phyloP scores from a whole-genome alignment of 2,888 invertebrate species.

The Helobdella robusta region DNA sequence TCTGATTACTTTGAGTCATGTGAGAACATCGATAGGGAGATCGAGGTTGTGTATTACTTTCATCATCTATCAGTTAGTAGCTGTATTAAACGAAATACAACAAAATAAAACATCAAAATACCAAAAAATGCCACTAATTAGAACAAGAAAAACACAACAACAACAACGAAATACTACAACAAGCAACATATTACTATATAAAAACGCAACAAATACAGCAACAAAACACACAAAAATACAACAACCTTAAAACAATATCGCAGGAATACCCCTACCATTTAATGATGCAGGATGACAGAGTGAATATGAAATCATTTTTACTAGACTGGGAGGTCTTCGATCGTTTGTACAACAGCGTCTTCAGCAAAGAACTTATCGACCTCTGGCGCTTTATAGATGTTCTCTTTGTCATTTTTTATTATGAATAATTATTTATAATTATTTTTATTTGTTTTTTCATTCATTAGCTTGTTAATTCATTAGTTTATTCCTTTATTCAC shows the following conservation, averaged over 20 bases:
- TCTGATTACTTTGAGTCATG: slow-evolving; percentile 42
- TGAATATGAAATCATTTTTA: slow-evolving; percentile 31
- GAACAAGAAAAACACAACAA: too few relatives aligned
- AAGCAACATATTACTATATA: too few relatives aligned
- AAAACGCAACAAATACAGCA: too few relatives aligned
- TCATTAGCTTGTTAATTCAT: too few relatives aligned
- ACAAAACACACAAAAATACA: background rate
- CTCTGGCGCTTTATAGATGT: slow-evolving; percentile 40
- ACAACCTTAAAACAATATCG: background rate
- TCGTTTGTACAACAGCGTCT: slow-evolving; percentile 44
- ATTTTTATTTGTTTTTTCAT: background rate
- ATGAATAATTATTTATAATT: too few relatives aligned
- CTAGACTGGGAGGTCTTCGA: slow-evolving; percentile 32
- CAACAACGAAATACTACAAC: too few relatives aligned
- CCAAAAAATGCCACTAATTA: too few relatives aligned
- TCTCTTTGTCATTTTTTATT: too few relatives aligned
- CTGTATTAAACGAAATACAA: too few relatives aligned
- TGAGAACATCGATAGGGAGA: slow-evolving; percentile 38
- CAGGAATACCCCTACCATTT: slow-evolving; percentile 35
- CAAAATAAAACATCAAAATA: too few relatives aligned
- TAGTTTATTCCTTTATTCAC: too few relatives aligned
- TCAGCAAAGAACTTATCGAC: slow-evolving; percentile 41
- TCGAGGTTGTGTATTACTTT: slow-evolving; percentile 38
- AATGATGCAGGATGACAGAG: slow-evolving; percentile 26
- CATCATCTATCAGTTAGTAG: background rate